These are phyloP conservation scores for Sterna hirundo DNA, from an alignment of 2,113 vertebrate species.

Conservation along the genomic window DNA sequence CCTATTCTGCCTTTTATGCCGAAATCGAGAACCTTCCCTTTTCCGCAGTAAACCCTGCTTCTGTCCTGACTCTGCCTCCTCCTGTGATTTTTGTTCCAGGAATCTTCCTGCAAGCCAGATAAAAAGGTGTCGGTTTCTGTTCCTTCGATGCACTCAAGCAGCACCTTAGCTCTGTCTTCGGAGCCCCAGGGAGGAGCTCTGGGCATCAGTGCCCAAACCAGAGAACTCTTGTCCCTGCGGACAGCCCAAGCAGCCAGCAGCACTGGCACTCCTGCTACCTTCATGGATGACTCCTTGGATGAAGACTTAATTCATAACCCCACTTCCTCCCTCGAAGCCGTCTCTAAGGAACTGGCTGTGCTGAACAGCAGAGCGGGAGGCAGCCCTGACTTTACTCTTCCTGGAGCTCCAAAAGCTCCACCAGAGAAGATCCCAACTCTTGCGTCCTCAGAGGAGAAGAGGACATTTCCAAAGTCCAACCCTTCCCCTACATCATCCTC, in stretches of 20 bases:
- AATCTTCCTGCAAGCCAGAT: conserved; percentile 70
- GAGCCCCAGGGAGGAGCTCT: conserved; percentile 66
- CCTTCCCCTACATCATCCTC: conserved; percentile 59
- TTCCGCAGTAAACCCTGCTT: background rate
- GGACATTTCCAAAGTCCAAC: conserved; percentile 67
- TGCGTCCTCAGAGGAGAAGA: conserved; percentile 75
- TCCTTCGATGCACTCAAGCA: conserved; percentile 50
- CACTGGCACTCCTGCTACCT: conserved; percentile 17
- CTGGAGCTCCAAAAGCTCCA: conserved; percentile 35
- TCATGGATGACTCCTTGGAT: conserved; percentile 76
- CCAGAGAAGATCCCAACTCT: conserved; percentile 66
- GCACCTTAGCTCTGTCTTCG: conserved; percentile 59
- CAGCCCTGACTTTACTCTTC: conserved; percentile 66
- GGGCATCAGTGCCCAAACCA: conserved; percentile 47
- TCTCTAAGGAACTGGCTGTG: conserved; percentile 74
- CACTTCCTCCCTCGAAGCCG: conserved; percentile 68
- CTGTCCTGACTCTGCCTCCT: background rate
- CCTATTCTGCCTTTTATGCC: background rate
- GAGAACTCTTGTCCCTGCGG: conserved; percentile 41
- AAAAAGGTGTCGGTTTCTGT: conserved; percentile 61
- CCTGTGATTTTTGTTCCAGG: conserved; percentile 63
- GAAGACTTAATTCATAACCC: conserved; percentile 71
- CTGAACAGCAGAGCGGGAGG: conserved; percentile 69
- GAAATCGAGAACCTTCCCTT: background rate
- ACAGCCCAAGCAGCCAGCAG: conserved; percentile 25